Conservation (phyloP, 2,888 invertebrate genomes). For the Drosophila limbata region DNA sequence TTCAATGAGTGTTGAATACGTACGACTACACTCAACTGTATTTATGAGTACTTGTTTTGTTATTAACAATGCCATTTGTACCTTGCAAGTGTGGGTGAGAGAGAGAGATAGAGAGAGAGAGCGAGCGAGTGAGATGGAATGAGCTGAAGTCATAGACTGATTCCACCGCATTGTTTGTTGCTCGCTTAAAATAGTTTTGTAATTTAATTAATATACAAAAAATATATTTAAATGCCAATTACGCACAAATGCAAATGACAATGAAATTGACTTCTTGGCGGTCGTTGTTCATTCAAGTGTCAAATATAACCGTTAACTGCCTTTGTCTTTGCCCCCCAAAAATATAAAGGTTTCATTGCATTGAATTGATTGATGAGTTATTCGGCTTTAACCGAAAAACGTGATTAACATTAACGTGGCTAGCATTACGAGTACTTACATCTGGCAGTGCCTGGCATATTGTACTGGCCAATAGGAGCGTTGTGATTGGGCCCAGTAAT, state of each 20-base stretch:
- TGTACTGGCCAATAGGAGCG: slow-evolving; percentile 83
- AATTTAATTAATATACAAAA: slow-evolving; percentile 78
- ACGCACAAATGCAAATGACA: slow-evolving; percentile 77
- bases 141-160: slow-evolving; percentile 12
- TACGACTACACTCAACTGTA: slow-evolving; percentile 15
- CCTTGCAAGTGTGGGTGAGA: slow-evolving; percentile 17
- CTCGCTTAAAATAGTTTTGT: slow-evolving; percentile 66
- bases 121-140: background rate
- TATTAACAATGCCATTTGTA: slow-evolving; percentile 54
- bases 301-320: slow-evolving; percentile 53
- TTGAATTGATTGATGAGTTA: slow-evolving; percentile 77
- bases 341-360: slow-evolving; percentile 49
- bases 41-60: slow-evolving; percentile 26
- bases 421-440: slow-evolving; percentile 80
- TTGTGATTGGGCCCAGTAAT: slow-evolving; percentile 78
- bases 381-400: slow-evolving; percentile 39
- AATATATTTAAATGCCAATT: slow-evolving; percentile 79
- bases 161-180: slow-evolving; percentile 15
- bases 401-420: slow-evolving; percentile 45
- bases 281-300: slow-evolving; percentile 53
- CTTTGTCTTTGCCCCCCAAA: slow-evolving; percentile 54
- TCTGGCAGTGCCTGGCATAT: slow-evolving; percentile 85
- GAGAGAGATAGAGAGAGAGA: background rate
- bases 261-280: slow-evolving; percentile 71
- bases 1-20: slow-evolving; percentile 59